phyloP scores from a whole-genome alignment of 2,113 vertebrate genomes.

The Zosterops hypoxanthus region DNA sequence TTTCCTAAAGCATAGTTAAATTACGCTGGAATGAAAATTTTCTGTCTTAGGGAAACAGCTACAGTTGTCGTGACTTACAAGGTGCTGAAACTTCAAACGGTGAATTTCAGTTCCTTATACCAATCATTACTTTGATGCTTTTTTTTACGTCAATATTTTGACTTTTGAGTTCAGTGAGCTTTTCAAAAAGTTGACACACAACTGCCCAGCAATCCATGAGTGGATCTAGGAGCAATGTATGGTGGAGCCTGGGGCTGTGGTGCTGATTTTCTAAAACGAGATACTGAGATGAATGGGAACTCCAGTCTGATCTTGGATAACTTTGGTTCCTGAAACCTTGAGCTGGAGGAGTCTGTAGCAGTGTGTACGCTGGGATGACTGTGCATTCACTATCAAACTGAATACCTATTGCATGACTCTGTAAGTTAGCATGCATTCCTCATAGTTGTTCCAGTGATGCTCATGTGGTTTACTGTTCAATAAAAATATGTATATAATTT shows the following conservation, averaged over 20 bases:
- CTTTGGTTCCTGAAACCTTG: background rate
- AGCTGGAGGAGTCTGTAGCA: background rate
- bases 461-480: background rate
- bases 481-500: background rate
- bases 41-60: background rate
- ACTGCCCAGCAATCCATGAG: background rate
- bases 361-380: background rate
- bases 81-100: background rate
- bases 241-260: background rate
- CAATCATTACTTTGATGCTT: background rate
- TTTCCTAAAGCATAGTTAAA: slow-evolving; percentile 11
- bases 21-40: background rate
- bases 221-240: rapidly evolving
- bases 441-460: background rate
- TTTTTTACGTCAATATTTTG: background rate
- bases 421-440: background rate
- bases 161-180: background rate
- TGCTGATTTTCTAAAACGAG: rapidly evolving
- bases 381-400: background rate
- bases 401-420: background rate
- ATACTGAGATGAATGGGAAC: background rate
- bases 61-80: background rate
- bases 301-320: background rate
- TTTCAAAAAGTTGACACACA: background rate
- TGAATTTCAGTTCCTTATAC: background rate